phyloP scores from a whole-genome alignment of 2,888 invertebrate genomes.

The Caenorhabditis sp. region DNA sequence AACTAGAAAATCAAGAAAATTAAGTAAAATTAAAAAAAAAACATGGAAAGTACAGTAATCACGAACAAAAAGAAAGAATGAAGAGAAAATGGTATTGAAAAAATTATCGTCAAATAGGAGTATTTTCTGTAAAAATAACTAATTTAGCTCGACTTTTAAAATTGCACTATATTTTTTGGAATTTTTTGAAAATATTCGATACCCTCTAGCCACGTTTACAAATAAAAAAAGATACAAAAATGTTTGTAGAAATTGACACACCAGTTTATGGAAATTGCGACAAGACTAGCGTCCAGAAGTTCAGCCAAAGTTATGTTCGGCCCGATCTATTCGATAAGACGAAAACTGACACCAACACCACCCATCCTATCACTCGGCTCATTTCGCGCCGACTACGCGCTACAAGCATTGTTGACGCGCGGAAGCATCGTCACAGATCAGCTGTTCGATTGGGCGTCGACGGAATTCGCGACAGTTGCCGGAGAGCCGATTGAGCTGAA shows the following conservation, averaged over 20 bases:
- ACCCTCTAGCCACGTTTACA: no score
- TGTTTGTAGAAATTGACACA: background rate
- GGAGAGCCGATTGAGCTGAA: constrained; percentile 6
- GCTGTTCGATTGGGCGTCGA: constrained; percentile 35
- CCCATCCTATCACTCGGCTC: constrained; percentile 27
- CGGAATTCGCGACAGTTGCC: constrained; percentile 4
- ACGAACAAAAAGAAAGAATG: no score
- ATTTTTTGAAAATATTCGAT: no score
- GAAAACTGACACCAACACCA: constrained; percentile 32
- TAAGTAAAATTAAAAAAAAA: no score
- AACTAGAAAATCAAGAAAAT: no score
- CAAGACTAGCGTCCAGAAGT: constrained; percentile 19
- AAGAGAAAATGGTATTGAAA: no score
- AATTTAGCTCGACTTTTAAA: no score
- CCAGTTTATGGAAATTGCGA: constrained; percentile 16
- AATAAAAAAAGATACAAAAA: no score
- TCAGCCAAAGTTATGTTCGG: constrained; percentile 42
- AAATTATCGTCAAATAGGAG: no score
- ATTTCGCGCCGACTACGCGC: constrained; percentile 53
- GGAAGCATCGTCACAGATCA: constrained; percentile 57
- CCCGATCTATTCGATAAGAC: constrained; percentile 34
- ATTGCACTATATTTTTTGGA: no score
- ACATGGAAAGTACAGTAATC: no score
- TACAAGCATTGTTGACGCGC: constrained; percentile 54
- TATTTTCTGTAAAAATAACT: no score